Evolutionary conservation across 2,888 invertebrate genomes (phyloP), one percentile per base, ranked within the genome.

Genomic region (Drosophila atroscutellata): DNA sequence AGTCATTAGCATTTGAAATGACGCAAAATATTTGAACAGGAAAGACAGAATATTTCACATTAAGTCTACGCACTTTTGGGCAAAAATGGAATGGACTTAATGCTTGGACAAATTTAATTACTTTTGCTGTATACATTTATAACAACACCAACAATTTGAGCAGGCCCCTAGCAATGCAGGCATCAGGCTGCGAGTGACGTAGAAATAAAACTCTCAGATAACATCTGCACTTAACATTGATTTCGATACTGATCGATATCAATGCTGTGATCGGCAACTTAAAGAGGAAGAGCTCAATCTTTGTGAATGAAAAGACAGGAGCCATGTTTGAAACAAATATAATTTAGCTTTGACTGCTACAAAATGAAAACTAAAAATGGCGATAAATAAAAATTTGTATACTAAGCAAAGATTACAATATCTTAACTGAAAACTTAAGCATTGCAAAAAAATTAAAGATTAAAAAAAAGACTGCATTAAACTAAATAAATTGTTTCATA

Each of bases 1-100:
- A 65, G 79, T 86, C 89, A 86, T 85, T 85, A 85, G 76, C 81
- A 81, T 75, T 69, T 47, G 34, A 71, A 78, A 83, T 86, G 60
- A 75, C 84, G 81, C 78, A 86, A 73, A 86, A 85, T 58, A 81
- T 89, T 83, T 72, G 54, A 8, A 55, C 52, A 34, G 26, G 26
- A 71, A 76, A 49, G 36, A 11, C 6, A 13, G 20, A 30, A 52
- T 51, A 37, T 57, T 60, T 64, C 50, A 47, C 49, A 52, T 55
- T 37, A 36, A 56, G 8, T 34, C 13, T 59, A n/a, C 30, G 50
- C 20, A 60, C 26, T 34, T 58, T 32, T 55, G 24, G n/a, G 13
- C 24, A n/a, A 11, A 54, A 54, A n/a, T 54, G n/a, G 2, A 13
- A 28, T 26, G 37, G 8, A 37, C 26, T 55, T 28, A 24, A 55